Evolutionary conservation across 2,888 invertebrate genomes (phyloP).

Genomic region (Flexamia atlantica): DNA sequence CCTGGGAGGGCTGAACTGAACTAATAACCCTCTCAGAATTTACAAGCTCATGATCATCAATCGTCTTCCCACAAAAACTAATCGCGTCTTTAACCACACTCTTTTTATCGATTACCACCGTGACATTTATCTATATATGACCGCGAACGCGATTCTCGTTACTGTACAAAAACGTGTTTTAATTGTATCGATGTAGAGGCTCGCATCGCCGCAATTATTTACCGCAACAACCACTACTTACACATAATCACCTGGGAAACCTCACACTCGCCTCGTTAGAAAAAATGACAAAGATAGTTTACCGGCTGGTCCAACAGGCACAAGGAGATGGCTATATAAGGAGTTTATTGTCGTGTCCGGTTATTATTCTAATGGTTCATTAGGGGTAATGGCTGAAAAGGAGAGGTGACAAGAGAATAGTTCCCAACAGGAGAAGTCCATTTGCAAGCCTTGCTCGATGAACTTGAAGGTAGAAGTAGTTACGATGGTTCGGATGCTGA

Average conservation of each 20-base stretch:
- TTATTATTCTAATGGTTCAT: constrained; percentile 49
- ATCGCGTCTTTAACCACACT: too few species aligned
- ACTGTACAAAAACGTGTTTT: constrained; percentile 10
- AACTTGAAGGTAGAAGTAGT: not conserved
- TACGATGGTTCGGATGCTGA: too few species aligned
- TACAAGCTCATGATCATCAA: not conserved
- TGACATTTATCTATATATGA: constrained; percentile 20
- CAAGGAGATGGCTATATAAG: constrained; percentile 37
- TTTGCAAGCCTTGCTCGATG: not conserved
- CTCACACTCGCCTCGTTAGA: not conserved
- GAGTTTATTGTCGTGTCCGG: constrained; percentile 25
- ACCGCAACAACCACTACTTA: not conserved
- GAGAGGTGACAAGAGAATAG: not conserved
- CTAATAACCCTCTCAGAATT: not conserved
- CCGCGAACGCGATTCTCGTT: not conserved
- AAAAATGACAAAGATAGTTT: constrained; percentile 19
- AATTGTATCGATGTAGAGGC: not conserved
- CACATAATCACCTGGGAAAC: not conserved
- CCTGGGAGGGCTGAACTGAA: not conserved
- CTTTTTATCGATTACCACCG: not conserved
- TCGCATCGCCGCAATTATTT: not conserved
- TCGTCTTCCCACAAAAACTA: not conserved
- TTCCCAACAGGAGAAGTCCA: constrained; percentile 8
- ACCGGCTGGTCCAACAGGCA: not conserved
- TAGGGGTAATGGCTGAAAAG: constrained; percentile 29